phyloP scores from a whole-genome alignment of 2,797 vertebrate species.

The Naso thynnoides region DNA sequence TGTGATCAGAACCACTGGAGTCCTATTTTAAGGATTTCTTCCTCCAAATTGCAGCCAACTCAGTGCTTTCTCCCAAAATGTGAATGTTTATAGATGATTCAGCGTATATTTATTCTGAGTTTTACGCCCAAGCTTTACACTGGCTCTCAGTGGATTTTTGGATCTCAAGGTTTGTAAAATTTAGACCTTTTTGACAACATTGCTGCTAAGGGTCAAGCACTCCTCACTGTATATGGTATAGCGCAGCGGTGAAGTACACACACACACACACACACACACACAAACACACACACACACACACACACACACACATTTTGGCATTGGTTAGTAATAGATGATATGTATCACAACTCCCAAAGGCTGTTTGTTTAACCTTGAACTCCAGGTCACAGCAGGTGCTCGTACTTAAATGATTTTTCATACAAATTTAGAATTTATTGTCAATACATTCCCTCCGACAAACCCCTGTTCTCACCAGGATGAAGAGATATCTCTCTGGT shows the following conservation, averaged over 20 bases:
- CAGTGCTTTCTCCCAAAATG: not conserved
- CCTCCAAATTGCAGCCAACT: not conserved
- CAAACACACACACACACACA: not conserved
- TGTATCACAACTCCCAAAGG: not conserved
- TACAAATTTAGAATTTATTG: not conserved
- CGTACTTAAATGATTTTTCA: not conserved
- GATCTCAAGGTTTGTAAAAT: not conserved
- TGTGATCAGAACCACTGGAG: constrained; percentile 1
- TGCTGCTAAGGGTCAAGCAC: not conserved
- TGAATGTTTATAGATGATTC: not conserved
- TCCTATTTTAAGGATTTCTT: not conserved
- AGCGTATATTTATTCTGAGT: not conserved
- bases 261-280: too few relatives aligned
- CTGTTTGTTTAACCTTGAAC: not conserved
- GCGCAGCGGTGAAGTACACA: not conserved
- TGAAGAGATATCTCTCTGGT: constrained; percentile 90
- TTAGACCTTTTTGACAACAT: not conserved
- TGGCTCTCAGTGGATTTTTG: not conserved
- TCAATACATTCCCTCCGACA: accelerated
- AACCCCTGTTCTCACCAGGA: constrained; percentile 77
- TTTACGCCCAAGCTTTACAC: not conserved
- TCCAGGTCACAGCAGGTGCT: not conserved
- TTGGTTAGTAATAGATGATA: not conserved
- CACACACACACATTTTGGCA: not conserved
- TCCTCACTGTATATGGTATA: not conserved